A percentile compares a stretch with the other conserved stretches of the same genome.
These are phyloP conservation scores for Melinopterus prodromus DNA, from an alignment of 2,888 invertebrate species.

Conservation along the genomic window DNA sequence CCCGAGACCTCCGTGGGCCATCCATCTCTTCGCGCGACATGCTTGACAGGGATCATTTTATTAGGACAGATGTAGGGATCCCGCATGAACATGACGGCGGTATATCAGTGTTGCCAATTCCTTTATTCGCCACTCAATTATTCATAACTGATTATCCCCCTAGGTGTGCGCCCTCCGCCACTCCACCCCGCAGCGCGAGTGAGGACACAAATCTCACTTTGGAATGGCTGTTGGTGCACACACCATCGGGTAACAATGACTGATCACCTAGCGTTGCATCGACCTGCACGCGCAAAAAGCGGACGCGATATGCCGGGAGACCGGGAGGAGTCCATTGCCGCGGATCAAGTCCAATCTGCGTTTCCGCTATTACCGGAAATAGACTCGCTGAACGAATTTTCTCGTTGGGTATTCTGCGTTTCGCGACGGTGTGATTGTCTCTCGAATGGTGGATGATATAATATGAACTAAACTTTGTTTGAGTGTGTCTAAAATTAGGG, in stretches of 20 bases:
- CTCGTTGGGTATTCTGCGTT: too few species aligned
- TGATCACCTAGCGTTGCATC: conserved; percentile 38
- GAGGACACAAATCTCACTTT: conserved; percentile 55
- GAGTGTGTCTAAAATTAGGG: too few species aligned
- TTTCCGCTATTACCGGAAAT: too few species aligned
- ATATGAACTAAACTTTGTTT: too few species aligned
- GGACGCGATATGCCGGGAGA: too few species aligned
- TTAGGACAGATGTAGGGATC: conserved; percentile 4
- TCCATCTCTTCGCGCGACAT: neutral
- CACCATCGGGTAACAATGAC: conserved; percentile 47
- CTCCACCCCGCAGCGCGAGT: neutral
- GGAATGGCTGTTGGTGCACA: conserved; percentile 35
- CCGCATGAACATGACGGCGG: conserved; percentile 4
- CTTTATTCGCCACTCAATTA: conserved; percentile 4
- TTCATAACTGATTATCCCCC: neutral
- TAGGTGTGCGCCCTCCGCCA: neutral
- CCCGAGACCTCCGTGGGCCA: neutral
- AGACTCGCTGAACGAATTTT: too few species aligned
- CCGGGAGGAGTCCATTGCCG: too few species aligned
- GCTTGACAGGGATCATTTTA: neutral
- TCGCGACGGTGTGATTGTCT: too few species aligned
- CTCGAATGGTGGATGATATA: too few species aligned
- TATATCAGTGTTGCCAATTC: conserved; percentile 4
- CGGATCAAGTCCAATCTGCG: too few species aligned
- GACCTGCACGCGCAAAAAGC: neutral